These are phyloP conservation scores for Drosophila pseudoananassae DNA, from an alignment of 1,140 invertebrate genomes.

Conservation along the genomic window DNA sequence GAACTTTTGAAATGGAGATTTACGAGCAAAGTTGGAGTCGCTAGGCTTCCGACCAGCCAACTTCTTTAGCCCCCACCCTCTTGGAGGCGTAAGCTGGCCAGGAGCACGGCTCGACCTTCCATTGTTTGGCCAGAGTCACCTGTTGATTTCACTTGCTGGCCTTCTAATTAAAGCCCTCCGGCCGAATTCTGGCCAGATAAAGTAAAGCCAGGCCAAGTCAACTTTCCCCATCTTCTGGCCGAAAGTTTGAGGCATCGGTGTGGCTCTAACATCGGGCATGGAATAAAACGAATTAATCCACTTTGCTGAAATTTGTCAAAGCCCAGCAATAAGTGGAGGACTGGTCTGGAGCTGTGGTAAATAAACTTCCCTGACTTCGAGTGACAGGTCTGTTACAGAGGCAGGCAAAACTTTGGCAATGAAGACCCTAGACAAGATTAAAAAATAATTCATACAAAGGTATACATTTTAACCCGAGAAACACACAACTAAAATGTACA, in stretches of 20 bases:
- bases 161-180: constrained; percentile 59
- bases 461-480: neutral
- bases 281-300: constrained; percentile 75
- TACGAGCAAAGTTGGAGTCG: constrained; percentile 25
- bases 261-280: constrained; percentile 21
- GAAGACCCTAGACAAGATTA: constrained; percentile 8
- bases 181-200: constrained; percentile 4
- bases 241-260: constrained; percentile 47
- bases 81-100: neutral
- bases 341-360: neutral
- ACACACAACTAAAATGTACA: no score
- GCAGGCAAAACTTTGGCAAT: constrained; percentile 24
- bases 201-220: constrained; percentile 23
- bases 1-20: constrained; percentile 51
- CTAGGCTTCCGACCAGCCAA: neutral
- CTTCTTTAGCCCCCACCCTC: neutral
- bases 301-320: constrained; percentile 71
- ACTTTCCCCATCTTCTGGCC: constrained; percentile 52
- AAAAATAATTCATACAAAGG: neutral
- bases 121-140: constrained; percentile 46
- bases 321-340: constrained; percentile 7
- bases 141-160: constrained; percentile 50
- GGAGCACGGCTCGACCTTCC: neutral
- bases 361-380: constrained; percentile 50
- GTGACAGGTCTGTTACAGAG: constrained; percentile 22